These are phyloP conservation scores for Parazoanthus atlanticus DNA, from an alignment of 92 coral and sea anemone species.

Conservation along the genomic window DNA sequence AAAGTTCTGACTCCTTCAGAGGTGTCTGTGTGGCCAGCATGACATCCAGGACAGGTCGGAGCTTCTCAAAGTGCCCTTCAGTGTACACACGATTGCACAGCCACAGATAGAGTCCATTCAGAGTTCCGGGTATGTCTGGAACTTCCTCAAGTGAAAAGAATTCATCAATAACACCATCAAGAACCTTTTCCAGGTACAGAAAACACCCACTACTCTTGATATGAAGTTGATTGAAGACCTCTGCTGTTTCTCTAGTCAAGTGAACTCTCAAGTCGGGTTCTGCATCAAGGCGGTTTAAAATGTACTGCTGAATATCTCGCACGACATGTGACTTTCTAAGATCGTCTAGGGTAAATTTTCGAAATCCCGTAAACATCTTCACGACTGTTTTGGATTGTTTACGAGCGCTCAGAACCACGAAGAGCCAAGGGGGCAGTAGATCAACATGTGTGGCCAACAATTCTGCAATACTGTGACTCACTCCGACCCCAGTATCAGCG, in stretches of 20 bases:
- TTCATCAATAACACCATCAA: constrained; percentile 85
- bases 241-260: constrained; percentile 94
- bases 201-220: constrained; percentile 98
- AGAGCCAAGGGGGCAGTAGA: constrained; percentile 89
- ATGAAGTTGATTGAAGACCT: constrained; percentile 91
- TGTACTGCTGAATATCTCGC: constrained; percentile 93
- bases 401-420: constrained; percentile 88
- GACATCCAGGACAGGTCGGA: constrained; percentile 80
- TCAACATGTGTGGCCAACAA: constrained; percentile 92
- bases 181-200: constrained; percentile 91
- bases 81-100: constrained; percentile 86
- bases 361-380: constrained; percentile 97
- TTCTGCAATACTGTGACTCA: constrained; percentile 84
- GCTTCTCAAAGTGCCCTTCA: constrained; percentile 83
- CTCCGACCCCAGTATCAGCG: constrained; percentile 70
- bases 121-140: constrained; percentile 93
- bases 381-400: constrained; percentile 96
- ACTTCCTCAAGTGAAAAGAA: constrained; percentile 85
- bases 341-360: constrained; percentile 94
- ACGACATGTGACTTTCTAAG: constrained; percentile 95
- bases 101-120: constrained; percentile 95
- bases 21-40: constrained; percentile 90
- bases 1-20: constrained; percentile 76
- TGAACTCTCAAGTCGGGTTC: constrained; percentile 85
- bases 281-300: constrained; percentile 88